Conservation (phyloP, 2,113 vertebrate species). For the Acanthisitta chloris region DNA sequence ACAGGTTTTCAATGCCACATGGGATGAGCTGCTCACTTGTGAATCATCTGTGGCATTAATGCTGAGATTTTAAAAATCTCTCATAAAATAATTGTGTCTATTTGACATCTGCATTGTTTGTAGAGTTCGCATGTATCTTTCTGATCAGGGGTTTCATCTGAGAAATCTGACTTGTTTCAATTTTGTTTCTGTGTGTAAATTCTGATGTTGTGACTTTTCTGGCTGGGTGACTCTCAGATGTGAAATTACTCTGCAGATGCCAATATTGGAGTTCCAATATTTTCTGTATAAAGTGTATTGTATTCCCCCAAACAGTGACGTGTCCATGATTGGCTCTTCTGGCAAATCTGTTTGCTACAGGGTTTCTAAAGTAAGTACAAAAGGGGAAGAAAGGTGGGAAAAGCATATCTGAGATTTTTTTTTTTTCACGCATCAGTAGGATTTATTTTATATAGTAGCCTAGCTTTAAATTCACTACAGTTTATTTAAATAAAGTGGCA, state of each 20-base stretch:
- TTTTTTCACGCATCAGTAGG: not conserved
- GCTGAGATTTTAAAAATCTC: not conserved
- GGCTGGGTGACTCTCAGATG: not conserved
- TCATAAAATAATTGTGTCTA: not conserved
- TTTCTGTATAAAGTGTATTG: not conserved
- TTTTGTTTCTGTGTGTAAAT: not conserved
- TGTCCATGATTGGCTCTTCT: not conserved
- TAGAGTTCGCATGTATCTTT: not conserved
- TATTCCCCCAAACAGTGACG: not conserved
- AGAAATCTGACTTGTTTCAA: not conserved
- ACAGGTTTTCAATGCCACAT: accelerated
- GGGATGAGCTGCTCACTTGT: not conserved
- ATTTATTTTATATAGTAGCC: not conserved
- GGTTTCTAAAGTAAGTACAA: not conserved
- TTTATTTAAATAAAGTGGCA: slow-evolving; percentile 51
- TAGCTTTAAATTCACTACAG: not conserved
- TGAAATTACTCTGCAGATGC: not conserved
- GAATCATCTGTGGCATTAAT: not conserved
- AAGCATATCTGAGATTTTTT: not conserved
- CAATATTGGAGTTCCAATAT: not conserved
- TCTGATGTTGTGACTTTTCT: not conserved
- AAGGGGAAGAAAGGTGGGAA: not conserved
- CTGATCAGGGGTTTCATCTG: not conserved
- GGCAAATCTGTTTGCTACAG: not conserved
- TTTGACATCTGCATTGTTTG: not conserved